A percentile compares a stretch with the other conserved stretches of the same genome.
These are phyloP conservation scores for Cotesia congregata DNA, from an alignment of 2,888 invertebrate species.

Conservation along the genomic window DNA sequence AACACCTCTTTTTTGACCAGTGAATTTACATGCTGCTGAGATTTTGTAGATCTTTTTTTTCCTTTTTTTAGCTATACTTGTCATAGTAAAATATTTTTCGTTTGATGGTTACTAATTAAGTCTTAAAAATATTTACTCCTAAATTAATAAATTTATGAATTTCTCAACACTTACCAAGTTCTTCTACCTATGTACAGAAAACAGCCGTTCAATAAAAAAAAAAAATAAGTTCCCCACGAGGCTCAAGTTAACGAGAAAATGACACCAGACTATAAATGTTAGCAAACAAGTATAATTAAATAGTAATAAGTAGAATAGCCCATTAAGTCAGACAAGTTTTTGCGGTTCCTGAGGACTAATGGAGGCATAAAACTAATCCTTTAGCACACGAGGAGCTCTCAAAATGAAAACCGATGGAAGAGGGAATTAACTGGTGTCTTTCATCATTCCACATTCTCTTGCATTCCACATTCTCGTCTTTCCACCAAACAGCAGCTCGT, in stretches of 20 bases:
- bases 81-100: no score
- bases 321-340: background rate
- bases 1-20: no score
- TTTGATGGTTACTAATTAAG: no score
- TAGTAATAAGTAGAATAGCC: slow-evolving; percentile 1
- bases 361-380: background rate
- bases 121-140: no score
- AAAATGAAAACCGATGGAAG: slow-evolving; percentile 1
- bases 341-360: background rate
- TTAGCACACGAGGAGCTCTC: background rate
- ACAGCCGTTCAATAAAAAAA: no score
- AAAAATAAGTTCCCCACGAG: no score
- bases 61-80: no score
- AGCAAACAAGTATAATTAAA: background rate
- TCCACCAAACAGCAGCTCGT: background rate
- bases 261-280: background rate
- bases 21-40: no score
- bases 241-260: background rate
- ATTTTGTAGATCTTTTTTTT: no score
- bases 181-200: no score
- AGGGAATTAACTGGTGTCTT: background rate
- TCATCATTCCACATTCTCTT: background rate
- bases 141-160: no score
- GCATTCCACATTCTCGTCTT: slow-evolving; percentile 45
- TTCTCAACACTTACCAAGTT: no score